Evolutionary conservation across 1,140 invertebrate species (phyloP), one percentile per base, ranked within the genome.

Genomic region (Leptinotarsa texana): DNA sequence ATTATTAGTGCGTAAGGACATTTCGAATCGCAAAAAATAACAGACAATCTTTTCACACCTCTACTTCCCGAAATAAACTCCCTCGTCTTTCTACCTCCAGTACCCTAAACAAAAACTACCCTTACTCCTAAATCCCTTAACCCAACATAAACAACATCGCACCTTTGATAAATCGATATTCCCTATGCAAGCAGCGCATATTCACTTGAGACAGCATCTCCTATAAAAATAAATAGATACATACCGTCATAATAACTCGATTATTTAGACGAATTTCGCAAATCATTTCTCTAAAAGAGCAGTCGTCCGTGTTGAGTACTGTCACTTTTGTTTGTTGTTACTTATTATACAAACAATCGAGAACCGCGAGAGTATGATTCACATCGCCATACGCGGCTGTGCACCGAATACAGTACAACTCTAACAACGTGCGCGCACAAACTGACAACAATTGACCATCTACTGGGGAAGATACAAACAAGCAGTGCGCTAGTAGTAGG

Each of bases 361-460:
- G n/a, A 18, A 57, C n/a, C 51, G 51, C 51, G 51, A 57, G 4
- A 15, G 51, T 17, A 15, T 17, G 65, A 67, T 48, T 47, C 48
- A 49, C 69, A 62, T 71, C 57, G 51, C n/a, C 51, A 57, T 18
- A 57, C 17, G 51, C 51, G 22, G 18, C 69, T 8, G 69, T 71
- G 22, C 69, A 71, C 57, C 48, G 15, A n/a, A 33, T 27, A 24
- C 48, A 49, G 22, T 21, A 24, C 69, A 71, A 51, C 69, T 27
- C 22, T 22, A 22, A 0, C 22, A 22, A 24, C 49, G 69, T 71
- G 61, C 69, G 69, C 69, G 69, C 69, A 71, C 42, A 21, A 49
- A 71, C 69, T 71, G 57, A 71, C 69, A 62, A 61, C 65, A 67
- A 67, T 33, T 33, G 17, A 42, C 24, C 4, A 67, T 67, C 65